phyloP scores from a whole-genome alignment of 2,113 vertebrate species.

The Chaenogobius annularis region DNA sequence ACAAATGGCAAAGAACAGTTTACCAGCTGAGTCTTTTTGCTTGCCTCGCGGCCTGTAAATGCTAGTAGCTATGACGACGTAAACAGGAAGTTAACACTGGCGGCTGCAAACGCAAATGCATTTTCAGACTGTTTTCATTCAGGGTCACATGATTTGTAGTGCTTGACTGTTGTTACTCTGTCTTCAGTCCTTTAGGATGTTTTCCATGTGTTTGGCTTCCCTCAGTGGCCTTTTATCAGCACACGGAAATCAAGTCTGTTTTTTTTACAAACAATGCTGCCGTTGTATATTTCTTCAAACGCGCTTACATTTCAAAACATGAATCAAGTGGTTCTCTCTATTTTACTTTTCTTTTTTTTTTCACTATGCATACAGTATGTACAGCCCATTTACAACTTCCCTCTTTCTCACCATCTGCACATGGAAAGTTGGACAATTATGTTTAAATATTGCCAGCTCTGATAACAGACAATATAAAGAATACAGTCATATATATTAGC shows the following conservation, averaged over 20 bases:
- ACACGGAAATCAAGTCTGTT: background rate
- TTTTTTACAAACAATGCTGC: slow-evolving; percentile 20
- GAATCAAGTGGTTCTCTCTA: background rate
- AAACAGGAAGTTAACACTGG: slow-evolving; percentile 31
- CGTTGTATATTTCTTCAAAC: background rate
- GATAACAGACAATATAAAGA: too few relatives aligned
- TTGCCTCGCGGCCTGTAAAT: slow-evolving; percentile 56
- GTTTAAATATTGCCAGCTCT: too few relatives aligned
- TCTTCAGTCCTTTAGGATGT: slow-evolving; percentile 16
- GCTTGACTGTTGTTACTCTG: slow-evolving; percentile 61
- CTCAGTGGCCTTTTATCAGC: slow-evolving; percentile 67
- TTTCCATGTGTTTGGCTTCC: slow-evolving; percentile 47
- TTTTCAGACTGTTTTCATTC: slow-evolving; percentile 53
- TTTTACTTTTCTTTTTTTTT: background rate
- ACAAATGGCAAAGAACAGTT: slow-evolving; percentile 55
- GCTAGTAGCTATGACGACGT: slow-evolving; percentile 39
- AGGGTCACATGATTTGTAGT: slow-evolving; percentile 51
- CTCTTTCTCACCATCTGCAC: background rate
- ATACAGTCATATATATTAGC: too few relatives aligned
- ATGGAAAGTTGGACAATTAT: background rate
- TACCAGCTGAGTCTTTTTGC: slow-evolving; percentile 46
- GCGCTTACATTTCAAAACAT: background rate
- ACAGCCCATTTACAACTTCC: background rate
- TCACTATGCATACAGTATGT: background rate
- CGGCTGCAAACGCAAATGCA: slow-evolving; percentile 68